Evolutionary conservation across 2,888 invertebrate species (phyloP).

Genomic region (Xylota segnis): DNA sequence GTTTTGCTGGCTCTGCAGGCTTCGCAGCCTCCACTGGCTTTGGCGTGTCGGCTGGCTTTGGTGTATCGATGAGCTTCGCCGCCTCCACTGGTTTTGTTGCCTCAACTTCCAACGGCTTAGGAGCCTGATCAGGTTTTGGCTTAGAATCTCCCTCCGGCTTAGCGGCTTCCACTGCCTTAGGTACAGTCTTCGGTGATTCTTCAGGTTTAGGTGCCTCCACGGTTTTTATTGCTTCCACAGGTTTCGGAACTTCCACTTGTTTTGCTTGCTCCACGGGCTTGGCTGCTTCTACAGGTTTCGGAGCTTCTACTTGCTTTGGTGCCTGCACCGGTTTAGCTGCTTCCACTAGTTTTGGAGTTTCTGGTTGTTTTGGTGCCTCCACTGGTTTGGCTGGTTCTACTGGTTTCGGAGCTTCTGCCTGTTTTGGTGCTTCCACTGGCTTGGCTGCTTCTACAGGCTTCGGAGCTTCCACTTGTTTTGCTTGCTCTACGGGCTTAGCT

Average conservation of each 20-base stretch:
- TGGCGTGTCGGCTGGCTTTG: conserved; percentile 84
- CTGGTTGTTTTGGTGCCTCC: conserved; percentile 35
- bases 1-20: conserved; percentile 81
- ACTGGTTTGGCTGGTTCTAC: conserved; percentile 87
- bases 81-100: not conserved
- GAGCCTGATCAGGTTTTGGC: conserved; percentile 82
- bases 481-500: conserved; percentile 14
- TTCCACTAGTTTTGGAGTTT: conserved; percentile 85
- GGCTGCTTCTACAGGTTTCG: conserved; percentile 84
- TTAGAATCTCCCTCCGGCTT: conserved; percentile 85
- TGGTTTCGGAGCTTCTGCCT: not conserved
- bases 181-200: conserved; percentile 81
- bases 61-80: not conserved
- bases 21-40: conserved; percentile 86
- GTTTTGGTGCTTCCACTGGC: conserved; percentile 84
- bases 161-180: conserved; percentile 83
- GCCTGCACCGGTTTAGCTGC: conserved; percentile 87
- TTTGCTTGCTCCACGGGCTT: conserved; percentile 87
- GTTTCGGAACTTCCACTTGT: conserved; percentile 84
- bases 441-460: conserved; percentile 10
- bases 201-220: conserved; percentile 11
- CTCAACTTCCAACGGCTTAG: conserved; percentile 19
- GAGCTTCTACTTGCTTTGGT: conserved; percentile 40
- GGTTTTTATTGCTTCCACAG: conserved; percentile 87
- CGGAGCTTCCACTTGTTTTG: not conserved